Evolutionary conservation across 2,888 invertebrate species (phyloP).

Genomic region (Sepioteuthis lessoniana): DNA sequence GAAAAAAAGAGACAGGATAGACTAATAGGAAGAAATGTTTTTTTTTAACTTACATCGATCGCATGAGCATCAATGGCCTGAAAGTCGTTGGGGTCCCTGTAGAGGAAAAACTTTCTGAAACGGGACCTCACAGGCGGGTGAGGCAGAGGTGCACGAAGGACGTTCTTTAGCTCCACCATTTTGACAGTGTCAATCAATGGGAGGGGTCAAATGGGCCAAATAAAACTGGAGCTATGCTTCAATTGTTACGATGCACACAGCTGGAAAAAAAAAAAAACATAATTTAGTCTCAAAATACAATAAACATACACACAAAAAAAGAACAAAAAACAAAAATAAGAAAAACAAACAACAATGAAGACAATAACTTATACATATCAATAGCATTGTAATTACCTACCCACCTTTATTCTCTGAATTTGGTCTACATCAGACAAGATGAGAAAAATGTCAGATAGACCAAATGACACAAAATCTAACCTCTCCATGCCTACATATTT

Average conservation of each 20-base stretch:
- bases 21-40: not conserved
- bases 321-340: no score
- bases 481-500: no score
- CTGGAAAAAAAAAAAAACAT: not conserved
- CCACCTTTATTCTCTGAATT: no score
- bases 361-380: no score
- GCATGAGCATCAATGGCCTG: conserved; percentile 73
- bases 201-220: conserved; percentile 14
- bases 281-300: not conserved
- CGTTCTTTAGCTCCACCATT: conserved; percentile 66
- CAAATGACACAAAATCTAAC: no score
- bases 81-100: conserved; percentile 73
- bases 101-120: conserved; percentile 74
- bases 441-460: no score
- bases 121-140: conserved; percentile 71
- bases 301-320: not conserved
- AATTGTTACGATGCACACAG: not conserved
- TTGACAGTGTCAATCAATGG: conserved; percentile 61
- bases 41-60: conserved; percentile 66
- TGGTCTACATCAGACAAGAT: no score
- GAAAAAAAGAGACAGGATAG: not conserved
- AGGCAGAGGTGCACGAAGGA: conserved; percentile 61
- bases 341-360: not conserved
- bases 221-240: not conserved
- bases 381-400: no score